Base-by-base conservation (phyloP, 1,140 invertebrate species). In the Nylanderia fulva region DNA sequence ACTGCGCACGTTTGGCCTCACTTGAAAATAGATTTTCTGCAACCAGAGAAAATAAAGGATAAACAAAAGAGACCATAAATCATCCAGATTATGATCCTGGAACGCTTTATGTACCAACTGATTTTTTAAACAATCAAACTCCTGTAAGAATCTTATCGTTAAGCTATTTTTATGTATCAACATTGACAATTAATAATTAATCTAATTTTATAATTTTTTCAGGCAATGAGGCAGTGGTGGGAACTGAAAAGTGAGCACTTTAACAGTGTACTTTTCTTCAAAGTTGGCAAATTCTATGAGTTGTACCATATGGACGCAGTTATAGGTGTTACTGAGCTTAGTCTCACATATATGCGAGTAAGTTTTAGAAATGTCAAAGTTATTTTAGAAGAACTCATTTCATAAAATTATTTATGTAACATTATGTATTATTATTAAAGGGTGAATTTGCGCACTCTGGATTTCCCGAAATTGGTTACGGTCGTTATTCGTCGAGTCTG, bases 241-340 rank as follows among this genome's bases (percentile, higher is more conserved):
- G 96, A 97, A 13, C 95, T 99, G 83, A 99, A 99, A 94, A 95
- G 96, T 0, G 93, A 96, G 45, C 96, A 99, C 94, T 99, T 96
- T 94, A 99, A 99, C 92, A 98, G 98, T 86, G 96, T 99, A 48
- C 94, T 99, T 0, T 99, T 99, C 94, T 99, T 99, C 93, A 99
- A 99, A 97, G 97, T 99, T 86, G 99, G 99, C 1, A 99, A 99
- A 95, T 99, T 99, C 95, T 99, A 99, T 95, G 99, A 99, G 94
- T 93, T 99, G 13, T 99, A 99, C 93, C 98, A 99, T 90, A 99
- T 99, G 99, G 99, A 99, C 96, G 99, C 99, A 61, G 97, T 98
- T 7, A 96, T 98, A 86, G 98, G 97, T 11, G 98, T 99, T 0
- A 98, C 98, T 89, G 98, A 99, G 93, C 95, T 99, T 0, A 97